A percentile compares a stretch with the other conserved stretches of the same genome.
phyloP scores from a whole-genome alignment of 2,888 invertebrate species.

The Drosophila nigritarsus region DNA sequence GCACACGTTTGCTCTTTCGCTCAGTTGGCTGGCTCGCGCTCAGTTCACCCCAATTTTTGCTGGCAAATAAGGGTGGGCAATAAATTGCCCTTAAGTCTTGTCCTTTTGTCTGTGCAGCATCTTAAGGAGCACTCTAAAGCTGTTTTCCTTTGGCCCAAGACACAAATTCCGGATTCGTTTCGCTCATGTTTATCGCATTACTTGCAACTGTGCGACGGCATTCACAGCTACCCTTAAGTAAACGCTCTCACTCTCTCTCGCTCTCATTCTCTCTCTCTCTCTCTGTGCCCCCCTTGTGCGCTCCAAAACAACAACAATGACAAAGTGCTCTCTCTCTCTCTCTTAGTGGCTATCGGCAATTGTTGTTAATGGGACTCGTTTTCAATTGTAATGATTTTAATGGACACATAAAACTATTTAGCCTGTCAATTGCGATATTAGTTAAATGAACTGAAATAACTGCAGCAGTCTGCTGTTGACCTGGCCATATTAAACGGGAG shows the following conservation, averaged over 20 bases:
- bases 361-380: constrained; percentile 52
- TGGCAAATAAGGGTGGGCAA: constrained; percentile 52
- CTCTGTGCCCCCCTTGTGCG: constrained; percentile 2
- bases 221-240: constrained; percentile 44
- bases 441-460: constrained; percentile 12
- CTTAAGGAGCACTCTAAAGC: constrained; percentile 50
- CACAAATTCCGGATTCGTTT: constrained; percentile 49
- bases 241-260: constrained; percentile 2
- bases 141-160: constrained; percentile 16
- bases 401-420: constrained; percentile 55
- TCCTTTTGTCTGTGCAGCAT: constrained; percentile 38
- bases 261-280: not conserved
- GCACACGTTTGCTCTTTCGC: constrained; percentile 10
- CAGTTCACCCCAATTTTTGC: constrained; percentile 48
- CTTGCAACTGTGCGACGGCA: constrained; percentile 39
- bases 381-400: constrained; percentile 56
- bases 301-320: constrained; percentile 25
- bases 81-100: constrained; percentile 47
- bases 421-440: constrained; percentile 18
- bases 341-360: constrained; percentile 17
- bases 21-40: constrained; percentile 23
- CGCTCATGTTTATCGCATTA: constrained; percentile 33
- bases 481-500: constrained; percentile 18
- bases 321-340: constrained; percentile 13
- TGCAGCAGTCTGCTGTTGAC: constrained; percentile 11